phyloP scores from a whole-genome alignment of 2,888 invertebrate species.

The Scaptomyza flava region DNA sequence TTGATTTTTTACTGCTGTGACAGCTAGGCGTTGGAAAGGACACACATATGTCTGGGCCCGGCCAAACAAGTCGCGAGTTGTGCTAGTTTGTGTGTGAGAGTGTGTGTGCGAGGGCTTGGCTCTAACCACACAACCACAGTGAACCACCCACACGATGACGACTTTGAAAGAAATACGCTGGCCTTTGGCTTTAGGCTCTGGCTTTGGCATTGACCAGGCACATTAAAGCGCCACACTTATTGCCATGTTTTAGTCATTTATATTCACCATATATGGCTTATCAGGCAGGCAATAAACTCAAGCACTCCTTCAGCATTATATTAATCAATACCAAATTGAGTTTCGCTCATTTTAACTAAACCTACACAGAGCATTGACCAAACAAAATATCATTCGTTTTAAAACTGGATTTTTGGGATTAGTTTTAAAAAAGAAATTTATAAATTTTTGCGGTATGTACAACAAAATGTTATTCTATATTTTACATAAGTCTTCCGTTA shows the following conservation, averaged over 20 bases:
- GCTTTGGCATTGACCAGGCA: slow-evolving; percentile 65
- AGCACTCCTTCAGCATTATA: slow-evolving; percentile 37
- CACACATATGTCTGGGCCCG: slow-evolving; percentile 41
- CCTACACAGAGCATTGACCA: too few relatives aligned
- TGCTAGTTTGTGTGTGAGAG: slow-evolving; percentile 2
- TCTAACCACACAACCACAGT: background rate
- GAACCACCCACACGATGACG: slow-evolving; percentile 46
- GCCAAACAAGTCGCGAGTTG: slow-evolving; percentile 17
- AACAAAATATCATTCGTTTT: too few relatives aligned
- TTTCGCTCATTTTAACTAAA: slow-evolving; percentile 20
- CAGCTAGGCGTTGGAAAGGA: slow-evolving; percentile 53
- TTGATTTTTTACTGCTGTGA: slow-evolving; percentile 37
- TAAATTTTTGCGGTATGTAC: too few relatives aligned
- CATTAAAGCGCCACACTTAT: slow-evolving; percentile 61
- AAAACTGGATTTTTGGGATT: too few relatives aligned
- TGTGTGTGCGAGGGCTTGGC: slow-evolving; percentile 25
- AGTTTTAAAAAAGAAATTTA: too few relatives aligned
- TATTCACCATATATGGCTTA: slow-evolving; percentile 18
- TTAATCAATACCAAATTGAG: slow-evolving; percentile 42
- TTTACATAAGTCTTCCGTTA: background rate
- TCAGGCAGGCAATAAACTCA: slow-evolving; percentile 6
- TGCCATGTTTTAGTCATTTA: slow-evolving; percentile 41
- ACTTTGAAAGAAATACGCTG: slow-evolving; percentile 72
- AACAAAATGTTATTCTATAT: too few relatives aligned
- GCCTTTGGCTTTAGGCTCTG: slow-evolving; percentile 54